These are phyloP conservation scores for Drosophila miranda DNA, from an alignment of 1,140 invertebrate species.

Conservation along the genomic window DNA sequence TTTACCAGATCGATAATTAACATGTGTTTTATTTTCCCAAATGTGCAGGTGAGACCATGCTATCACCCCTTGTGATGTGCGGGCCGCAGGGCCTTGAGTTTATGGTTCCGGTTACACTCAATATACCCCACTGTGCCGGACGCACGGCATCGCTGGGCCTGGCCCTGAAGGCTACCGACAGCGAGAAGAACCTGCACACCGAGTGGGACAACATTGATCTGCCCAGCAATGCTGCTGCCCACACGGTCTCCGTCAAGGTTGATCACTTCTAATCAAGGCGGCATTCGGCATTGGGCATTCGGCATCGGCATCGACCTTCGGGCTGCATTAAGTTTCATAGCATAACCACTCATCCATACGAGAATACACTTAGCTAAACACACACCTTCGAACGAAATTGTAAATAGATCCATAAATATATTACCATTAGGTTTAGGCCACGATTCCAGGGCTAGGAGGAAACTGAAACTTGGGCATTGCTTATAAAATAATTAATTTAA, in stretches of 20 bases:
- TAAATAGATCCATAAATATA: slow-evolving; percentile 57
- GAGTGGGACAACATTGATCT: slow-evolving; percentile 90
- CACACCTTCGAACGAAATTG: slow-evolving; percentile 43
- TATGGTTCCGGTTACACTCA: slow-evolving; percentile 92
- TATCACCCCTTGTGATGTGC: slow-evolving; percentile 97
- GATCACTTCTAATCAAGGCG: slow-evolving; percentile 89
- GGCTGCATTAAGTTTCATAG: slow-evolving; percentile 33
- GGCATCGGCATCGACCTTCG: too few relatives aligned
- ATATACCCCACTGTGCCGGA: slow-evolving; percentile 89
- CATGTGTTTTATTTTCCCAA: slow-evolving; percentile 35
- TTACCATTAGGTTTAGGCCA: slow-evolving; percentile 30
- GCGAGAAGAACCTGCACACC: slow-evolving; percentile 86
- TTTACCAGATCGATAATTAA: slow-evolving; percentile 14
- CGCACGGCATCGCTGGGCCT: slow-evolving; percentile 87
- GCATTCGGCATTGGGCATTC: too few relatives aligned
- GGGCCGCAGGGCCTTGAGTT: slow-evolving; percentile 96
- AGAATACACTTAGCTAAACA: slow-evolving; percentile 11
- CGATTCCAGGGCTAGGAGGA: slow-evolving; percentile 55
- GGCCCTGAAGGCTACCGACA: slow-evolving; percentile 91
- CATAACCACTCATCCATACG: slow-evolving; percentile 28
- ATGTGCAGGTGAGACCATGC: slow-evolving; percentile 92
- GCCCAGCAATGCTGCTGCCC: slow-evolving; percentile 90
- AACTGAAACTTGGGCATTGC: slow-evolving; percentile 36
- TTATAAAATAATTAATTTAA: slow-evolving; percentile 64
- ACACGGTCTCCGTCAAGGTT: slow-evolving; percentile 93